These are phyloP conservation scores for Drosophila orena DNA, from an alignment of 1,140 invertebrate species.

Conservation along the genomic window DNA sequence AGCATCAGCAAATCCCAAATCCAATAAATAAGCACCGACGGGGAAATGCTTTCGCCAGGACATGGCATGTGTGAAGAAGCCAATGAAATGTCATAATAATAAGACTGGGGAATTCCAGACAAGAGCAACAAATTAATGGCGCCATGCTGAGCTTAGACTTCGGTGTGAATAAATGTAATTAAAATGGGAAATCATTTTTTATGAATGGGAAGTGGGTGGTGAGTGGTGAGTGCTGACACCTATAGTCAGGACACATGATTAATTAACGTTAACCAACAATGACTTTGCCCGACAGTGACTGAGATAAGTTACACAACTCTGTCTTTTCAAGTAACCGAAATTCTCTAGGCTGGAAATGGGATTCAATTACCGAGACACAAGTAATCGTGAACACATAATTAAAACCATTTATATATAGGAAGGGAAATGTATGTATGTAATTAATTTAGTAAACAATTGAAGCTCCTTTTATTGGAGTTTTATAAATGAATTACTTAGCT, in stretches of 20 bases:
- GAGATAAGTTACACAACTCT: constrained; percentile 7
- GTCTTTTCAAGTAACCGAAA: constrained; percentile 18
- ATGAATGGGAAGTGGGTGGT: constrained; percentile 45
- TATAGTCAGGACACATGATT: constrained; percentile 49
- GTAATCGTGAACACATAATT: too few relatives aligned
- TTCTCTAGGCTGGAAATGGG: constrained; percentile 16
- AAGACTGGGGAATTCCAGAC: constrained; percentile 59
- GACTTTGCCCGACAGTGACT: constrained; percentile 1
- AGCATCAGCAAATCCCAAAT: constrained; percentile 79
- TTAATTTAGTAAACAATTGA: constrained; percentile 19
- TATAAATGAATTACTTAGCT: background rate
- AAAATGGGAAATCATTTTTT: constrained; percentile 49
- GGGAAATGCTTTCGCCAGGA: constrained; percentile 20
- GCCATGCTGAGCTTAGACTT: constrained; percentile 2
- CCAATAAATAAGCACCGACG: constrained; percentile 74
- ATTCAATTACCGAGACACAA: background rate
- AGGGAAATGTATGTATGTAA: background rate
- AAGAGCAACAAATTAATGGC: constrained; percentile 41
- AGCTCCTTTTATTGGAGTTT: background rate
- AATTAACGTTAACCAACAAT: constrained; percentile 50
- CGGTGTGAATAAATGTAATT: constrained; percentile 69
- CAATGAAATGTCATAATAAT: constrained; percentile 69
- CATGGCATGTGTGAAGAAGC: constrained; percentile 31
- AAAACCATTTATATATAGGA: too few relatives aligned
- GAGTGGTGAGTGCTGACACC: constrained; percentile 40